These are phyloP conservation scores for Sander vitreus DNA, from an alignment of 2,113 vertebrate species.

Conservation along the genomic window DNA sequence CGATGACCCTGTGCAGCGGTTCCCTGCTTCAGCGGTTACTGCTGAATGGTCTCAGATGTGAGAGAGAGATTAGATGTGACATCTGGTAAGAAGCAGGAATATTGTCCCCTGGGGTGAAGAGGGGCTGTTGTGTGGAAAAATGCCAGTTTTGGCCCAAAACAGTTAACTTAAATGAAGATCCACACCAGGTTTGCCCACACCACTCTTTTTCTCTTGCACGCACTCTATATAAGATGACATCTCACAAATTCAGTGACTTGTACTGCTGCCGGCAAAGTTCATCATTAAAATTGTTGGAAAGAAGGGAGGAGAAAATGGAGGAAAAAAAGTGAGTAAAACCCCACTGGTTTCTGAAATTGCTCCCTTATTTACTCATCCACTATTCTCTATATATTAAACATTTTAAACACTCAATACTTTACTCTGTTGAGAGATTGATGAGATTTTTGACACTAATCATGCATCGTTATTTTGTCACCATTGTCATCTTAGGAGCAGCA, in stretches of 20 bases:
- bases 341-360: conserved; percentile 2
- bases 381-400: conserved; percentile 2
- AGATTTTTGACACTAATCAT: neutral
- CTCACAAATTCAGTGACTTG: conserved; percentile 57
- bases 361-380: conserved; percentile 1
- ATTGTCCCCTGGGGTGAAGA: conserved; percentile 45
- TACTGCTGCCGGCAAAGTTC: conserved; percentile 39
- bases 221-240: conserved; percentile 33
- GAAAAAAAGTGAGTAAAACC: neutral
- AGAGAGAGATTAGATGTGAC: conserved; percentile 55
- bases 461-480: neutral
- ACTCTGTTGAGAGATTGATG: neutral
- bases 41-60: conserved; percentile 25
- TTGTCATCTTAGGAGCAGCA: neutral
- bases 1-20: neutral
- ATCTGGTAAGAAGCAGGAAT: conserved; percentile 44
- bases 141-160: conserved; percentile 27
- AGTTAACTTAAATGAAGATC: neutral
- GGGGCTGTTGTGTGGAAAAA: conserved; percentile 29
- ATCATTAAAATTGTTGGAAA: conserved; percentile 61
- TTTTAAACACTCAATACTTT: neutral
- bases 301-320: conserved; percentile 24
- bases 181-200: neutral
- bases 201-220: neutral
- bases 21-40: conserved; percentile 20